Conservation (phyloP, 2,797 vertebrate species). For the Fundulus diaphanus region DNA sequence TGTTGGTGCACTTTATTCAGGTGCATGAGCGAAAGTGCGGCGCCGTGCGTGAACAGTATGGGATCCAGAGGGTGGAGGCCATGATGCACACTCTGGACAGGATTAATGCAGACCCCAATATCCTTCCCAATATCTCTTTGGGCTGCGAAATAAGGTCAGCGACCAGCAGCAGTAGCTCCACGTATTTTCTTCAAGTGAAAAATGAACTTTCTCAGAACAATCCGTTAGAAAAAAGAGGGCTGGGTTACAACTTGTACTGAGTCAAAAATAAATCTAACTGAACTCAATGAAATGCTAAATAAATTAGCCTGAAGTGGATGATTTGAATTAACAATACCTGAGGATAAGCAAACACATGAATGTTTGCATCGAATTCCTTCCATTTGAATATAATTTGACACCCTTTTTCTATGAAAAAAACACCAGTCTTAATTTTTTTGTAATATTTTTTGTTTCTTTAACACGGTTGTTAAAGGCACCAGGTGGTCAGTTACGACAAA, state of each 20-base stretch:
- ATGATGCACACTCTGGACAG: constrained; percentile 97
- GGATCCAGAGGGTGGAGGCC: constrained; percentile 97
- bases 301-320: neutral
- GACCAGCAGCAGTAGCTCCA: neutral
- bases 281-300: neutral
- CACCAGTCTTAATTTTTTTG: neutral
- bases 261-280: neutral
- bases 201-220: neutral
- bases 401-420: neutral
- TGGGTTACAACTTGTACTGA: neutral
- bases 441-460: too few relatives aligned
- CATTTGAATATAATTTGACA: too few relatives aligned
- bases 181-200: neutral
- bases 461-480: neutral
- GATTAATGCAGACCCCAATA: constrained; percentile 90
- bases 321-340: neutral
- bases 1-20: constrained; percentile 37
- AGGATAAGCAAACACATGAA: neutral
- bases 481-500: neutral
- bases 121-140: constrained; percentile 93
- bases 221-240: neutral
- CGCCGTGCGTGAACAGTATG: constrained; percentile 95
- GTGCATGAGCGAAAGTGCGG: constrained; percentile 98
- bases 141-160: constrained; percentile 94
- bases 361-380: neutral